Percentiles rank a stretch among this genome's conserved stretches.
Evolutionary conservation across 2,888 invertebrate genomes (phyloP).

Genomic region (Seira ritae): DNA sequence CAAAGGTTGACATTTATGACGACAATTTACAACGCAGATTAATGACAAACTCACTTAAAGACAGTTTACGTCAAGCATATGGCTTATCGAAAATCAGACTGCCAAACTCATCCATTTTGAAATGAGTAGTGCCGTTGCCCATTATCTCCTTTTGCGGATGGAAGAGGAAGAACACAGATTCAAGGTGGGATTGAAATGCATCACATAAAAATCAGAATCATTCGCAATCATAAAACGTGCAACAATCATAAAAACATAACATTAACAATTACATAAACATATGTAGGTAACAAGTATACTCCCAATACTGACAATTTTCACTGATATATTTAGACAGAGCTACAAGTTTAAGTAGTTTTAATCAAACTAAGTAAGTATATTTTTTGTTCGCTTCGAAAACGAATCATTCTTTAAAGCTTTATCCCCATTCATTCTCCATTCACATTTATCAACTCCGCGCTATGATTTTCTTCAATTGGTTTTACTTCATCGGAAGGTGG

Average conservation of each 20-base stretch:
- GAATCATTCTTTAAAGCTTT: no score
- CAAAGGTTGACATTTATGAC: neutral
- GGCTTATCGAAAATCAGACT: constrained; percentile 70
- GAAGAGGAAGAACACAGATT: neutral
- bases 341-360: no score
- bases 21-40: no score
- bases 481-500: no score
- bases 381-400: no score
- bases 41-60: neutral
- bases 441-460: no score
- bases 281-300: no score
- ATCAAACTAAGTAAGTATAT: no score
- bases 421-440: no score
- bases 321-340: no score
- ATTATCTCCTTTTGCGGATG: neutral
- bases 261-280: constrained; percentile 11
- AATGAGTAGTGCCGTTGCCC: constrained; percentile 45
- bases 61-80: constrained; percentile 48
- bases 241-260: neutral
- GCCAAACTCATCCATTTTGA: constrained; percentile 71
- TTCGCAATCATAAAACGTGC: neutral
- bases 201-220: neutral
- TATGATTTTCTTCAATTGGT: no score
- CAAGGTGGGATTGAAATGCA: neutral
- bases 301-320: neutral